These are phyloP conservation scores for Pyrgilauda ruficollis DNA, from an alignment of 2,113 vertebrate genomes.

Conservation along the genomic window DNA sequence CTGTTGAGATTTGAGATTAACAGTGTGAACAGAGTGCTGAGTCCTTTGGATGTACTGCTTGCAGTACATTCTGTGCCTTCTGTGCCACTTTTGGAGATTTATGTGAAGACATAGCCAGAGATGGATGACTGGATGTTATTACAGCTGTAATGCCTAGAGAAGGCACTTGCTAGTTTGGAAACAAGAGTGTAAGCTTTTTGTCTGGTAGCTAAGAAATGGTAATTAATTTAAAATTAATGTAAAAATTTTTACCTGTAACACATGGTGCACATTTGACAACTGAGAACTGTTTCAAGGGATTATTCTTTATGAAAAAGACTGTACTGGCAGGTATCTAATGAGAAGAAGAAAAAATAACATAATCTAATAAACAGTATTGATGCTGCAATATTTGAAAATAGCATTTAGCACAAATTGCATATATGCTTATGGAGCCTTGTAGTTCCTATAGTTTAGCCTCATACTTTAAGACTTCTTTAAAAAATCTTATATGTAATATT, in stretches of 20 bases:
- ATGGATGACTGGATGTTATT: background rate
- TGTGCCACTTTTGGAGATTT: background rate
- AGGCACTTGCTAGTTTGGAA: background rate
- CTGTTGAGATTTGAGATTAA: background rate
- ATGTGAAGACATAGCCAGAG: background rate
- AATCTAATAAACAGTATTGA: background rate
- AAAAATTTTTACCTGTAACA: background rate
- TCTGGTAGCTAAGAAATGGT: background rate
- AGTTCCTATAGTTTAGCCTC: background rate
- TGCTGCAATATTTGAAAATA: background rate
- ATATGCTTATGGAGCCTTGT: background rate
- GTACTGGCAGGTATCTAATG: background rate
- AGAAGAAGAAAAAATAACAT: background rate
- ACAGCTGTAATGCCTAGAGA: background rate
- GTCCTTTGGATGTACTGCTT: background rate
- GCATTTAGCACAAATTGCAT: background rate
- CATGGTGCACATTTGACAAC: background rate
- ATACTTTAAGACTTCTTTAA: background rate
- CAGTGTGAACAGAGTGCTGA: background rate
- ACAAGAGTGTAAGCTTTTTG: background rate
- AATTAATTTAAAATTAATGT: background rate
- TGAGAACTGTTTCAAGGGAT: background rate
- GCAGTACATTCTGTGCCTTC: rapidly evolving
- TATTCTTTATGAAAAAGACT: background rate
- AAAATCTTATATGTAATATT: background rate